These are phyloP conservation scores for Sitophilus oryzae DNA, from an alignment of 1,140 invertebrate genomes.

Conservation along the genomic window DNA sequence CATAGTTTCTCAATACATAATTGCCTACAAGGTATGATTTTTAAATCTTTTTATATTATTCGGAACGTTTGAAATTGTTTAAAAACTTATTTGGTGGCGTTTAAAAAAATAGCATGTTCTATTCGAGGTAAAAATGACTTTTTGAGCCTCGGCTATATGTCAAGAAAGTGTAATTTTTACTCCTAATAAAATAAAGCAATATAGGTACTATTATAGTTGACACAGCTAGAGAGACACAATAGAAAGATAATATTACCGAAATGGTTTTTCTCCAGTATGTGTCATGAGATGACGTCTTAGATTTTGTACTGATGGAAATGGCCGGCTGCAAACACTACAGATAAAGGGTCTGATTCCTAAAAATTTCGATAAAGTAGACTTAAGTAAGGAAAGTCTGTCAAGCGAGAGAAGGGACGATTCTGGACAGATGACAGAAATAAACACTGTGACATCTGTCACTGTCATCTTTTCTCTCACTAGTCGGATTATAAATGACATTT, in stretches of 20 bases:
- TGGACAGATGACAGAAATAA: conserved; percentile 6
- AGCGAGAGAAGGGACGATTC: not conserved
- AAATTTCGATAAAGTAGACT: too few relatives aligned
- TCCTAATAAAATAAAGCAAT: too few relatives aligned
- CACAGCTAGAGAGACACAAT: not conserved
- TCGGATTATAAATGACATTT: not conserved
- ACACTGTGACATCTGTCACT: conserved; percentile 9
- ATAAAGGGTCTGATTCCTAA: conserved; percentile 33
- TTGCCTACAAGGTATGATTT: too few relatives aligned
- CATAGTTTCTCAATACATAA: too few relatives aligned
- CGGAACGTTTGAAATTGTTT: too few relatives aligned
- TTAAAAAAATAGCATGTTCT: too few relatives aligned
- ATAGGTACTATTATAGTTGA: not conserved
- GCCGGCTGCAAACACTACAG: conserved; percentile 32
- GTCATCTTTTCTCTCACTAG: conserved; percentile 7
- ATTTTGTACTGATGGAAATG: conserved; percentile 35
- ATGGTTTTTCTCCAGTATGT: conserved; percentile 64
- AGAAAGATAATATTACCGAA: conserved; percentile 48
- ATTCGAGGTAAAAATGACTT: too few relatives aligned
- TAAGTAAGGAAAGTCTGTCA: too few relatives aligned
- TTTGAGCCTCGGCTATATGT: too few relatives aligned
- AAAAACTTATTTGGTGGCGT: too few relatives aligned
- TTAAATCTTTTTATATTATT: too few relatives aligned
- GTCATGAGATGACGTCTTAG: conserved; percentile 68
- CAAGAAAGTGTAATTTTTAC: too few relatives aligned